Conservation (phyloP, 2,888 invertebrate genomes). For the Eupithecia abbreviata region DNA sequence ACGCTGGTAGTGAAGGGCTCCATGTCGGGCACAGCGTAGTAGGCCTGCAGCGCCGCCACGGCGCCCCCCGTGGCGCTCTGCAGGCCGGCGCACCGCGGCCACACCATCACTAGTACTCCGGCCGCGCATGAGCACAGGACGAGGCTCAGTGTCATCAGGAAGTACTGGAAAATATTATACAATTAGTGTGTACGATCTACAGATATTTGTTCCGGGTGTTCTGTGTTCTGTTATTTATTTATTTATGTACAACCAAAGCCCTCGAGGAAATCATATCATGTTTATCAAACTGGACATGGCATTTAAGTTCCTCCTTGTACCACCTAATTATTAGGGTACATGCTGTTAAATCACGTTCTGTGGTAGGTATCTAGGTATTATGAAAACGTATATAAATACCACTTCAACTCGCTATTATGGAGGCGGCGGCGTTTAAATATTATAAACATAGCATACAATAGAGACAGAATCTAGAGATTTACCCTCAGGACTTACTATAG, state of each 20-base stretch:
- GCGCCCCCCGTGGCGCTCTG: slow-evolving; percentile 87
- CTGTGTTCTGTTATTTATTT: no score
- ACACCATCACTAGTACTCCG: slow-evolving; percentile 88
- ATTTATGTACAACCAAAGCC: no score
- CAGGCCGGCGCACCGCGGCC: slow-evolving; percentile 91
- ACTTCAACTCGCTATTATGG: not conserved
- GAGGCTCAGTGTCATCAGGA: slow-evolving; percentile 86
- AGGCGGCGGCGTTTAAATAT: not conserved
- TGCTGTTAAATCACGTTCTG: no score
- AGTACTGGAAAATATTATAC: slow-evolving; percentile 81
- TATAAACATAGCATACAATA: not conserved
- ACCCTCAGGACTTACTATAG: slow-evolving; percentile 80
- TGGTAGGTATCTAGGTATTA: not conserved
- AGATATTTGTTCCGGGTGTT: no score
- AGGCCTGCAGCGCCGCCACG: slow-evolving; percentile 88
- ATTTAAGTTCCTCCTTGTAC: no score
- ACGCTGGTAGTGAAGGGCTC: slow-evolving; percentile 91
- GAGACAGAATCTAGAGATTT: not conserved
- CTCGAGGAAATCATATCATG: no score
- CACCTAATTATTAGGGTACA: no score
- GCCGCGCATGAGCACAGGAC: slow-evolving; percentile 88
- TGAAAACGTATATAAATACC: not conserved
- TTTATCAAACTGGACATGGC: no score
- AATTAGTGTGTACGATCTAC: no score
- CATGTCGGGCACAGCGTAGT: slow-evolving; percentile 89